Conservation (phyloP, 2,888 invertebrate species). For the Papilio protenor region DNA sequence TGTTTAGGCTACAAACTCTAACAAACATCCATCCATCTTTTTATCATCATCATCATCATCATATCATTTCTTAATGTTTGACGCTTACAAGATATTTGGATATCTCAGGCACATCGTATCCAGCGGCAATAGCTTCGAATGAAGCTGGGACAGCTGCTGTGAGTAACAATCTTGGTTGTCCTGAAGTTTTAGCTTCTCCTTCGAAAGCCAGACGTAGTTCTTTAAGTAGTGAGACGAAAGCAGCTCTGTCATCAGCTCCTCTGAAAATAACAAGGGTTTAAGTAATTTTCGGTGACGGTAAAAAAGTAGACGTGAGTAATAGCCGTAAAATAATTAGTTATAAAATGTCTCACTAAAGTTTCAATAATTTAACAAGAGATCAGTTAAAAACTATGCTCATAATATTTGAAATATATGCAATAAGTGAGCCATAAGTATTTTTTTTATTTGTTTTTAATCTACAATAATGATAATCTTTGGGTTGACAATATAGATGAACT, state of each 20-base stretch:
- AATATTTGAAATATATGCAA: not conserved
- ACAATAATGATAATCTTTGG: not conserved
- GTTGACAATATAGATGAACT: too few relatives aligned
- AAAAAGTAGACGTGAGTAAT: too few relatives aligned
- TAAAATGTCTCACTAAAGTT: too few relatives aligned
- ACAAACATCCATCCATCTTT: too few relatives aligned
- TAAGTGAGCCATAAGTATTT: not conserved
- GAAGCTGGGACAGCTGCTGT: slow-evolving; percentile 97
- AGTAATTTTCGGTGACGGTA: too few relatives aligned
- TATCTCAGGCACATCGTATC: slow-evolving; percentile 97
- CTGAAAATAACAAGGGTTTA: too few relatives aligned
- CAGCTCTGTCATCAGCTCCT: slow-evolving; percentile 93
- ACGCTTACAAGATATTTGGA: slow-evolving; percentile 90
- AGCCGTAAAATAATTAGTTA: too few relatives aligned
- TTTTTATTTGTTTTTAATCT: not conserved
- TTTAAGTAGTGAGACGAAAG: slow-evolving; percentile 92
- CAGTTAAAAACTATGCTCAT: not conserved
- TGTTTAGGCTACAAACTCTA: too few relatives aligned
- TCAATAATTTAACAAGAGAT: too few relatives aligned
- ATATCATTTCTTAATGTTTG: too few relatives aligned
- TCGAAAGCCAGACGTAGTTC: slow-evolving; percentile 96
- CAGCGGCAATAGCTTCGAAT: slow-evolving; percentile 96
- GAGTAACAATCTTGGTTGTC: slow-evolving; percentile 90
- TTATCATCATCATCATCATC: too few relatives aligned
- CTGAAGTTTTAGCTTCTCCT: slow-evolving; percentile 95